These are phyloP conservation scores for Neolamprologus brichardi DNA, from an alignment of 2,113 vertebrate genomes.

Conservation along the genomic window DNA sequence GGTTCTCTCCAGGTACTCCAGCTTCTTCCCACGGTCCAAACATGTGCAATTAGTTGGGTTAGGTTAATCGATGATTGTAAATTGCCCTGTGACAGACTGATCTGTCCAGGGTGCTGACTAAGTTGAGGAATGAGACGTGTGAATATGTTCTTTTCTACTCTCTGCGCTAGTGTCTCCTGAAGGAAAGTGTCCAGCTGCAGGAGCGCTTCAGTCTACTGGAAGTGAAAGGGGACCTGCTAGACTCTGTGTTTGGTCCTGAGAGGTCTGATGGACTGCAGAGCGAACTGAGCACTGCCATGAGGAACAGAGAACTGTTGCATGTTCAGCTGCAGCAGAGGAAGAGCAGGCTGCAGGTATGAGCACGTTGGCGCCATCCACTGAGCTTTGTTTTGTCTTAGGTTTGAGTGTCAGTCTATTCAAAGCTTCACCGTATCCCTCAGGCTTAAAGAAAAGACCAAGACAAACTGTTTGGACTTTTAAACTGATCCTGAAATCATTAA, in stretches of 20 bases:
- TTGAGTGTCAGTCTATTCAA: not conserved
- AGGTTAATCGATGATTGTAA: not conserved
- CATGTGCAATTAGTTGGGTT: not conserved
- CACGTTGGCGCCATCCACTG: not conserved
- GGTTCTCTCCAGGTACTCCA: not conserved
- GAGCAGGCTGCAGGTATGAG: constrained; percentile 74
- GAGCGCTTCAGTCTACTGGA: constrained; percentile 74
- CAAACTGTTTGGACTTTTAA: not conserved
- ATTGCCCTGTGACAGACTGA: not conserved
- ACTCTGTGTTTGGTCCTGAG: constrained; percentile 77
- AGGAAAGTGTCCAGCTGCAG: constrained; percentile 77
- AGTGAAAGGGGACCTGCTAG: constrained; percentile 76
- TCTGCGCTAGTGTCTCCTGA: constrained; percentile 61
- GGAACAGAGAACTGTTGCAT: constrained; percentile 79
- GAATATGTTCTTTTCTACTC: not conserved
- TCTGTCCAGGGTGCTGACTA: not conserved
- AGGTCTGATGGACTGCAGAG: constrained; percentile 64
- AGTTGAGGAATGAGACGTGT: too few relatives aligned
- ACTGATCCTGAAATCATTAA: not conserved
- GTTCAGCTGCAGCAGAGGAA: constrained; percentile 79
- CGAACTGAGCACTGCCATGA: constrained; percentile 63
- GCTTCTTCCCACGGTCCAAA: not conserved
- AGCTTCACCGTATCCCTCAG: not conserved
- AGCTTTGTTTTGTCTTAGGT: not conserved
- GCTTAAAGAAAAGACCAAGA: not conserved